Evolutionary conservation across 23 tunicate genomes (phyloP).

Genomic region (Botrylloides violaceus): DNA sequence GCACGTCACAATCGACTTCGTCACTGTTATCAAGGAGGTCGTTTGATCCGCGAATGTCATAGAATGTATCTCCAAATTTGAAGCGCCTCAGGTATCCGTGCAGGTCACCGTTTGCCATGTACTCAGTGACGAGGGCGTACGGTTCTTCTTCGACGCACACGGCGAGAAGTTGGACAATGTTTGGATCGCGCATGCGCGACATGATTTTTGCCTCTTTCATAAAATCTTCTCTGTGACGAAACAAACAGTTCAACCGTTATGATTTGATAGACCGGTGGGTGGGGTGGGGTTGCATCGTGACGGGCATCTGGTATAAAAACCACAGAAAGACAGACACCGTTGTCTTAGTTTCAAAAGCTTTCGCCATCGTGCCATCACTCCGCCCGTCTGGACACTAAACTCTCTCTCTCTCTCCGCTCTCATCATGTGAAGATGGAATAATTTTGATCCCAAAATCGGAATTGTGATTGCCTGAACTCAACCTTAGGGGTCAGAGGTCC

Average conservation of each 20-base stretch:
- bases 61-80: not conserved
- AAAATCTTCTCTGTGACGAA: conserved; percentile 54
- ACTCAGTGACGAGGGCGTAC: conserved; percentile 80
- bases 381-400: no score
- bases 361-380: no score
- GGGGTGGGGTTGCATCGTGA: no score
- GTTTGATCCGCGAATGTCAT: not conserved
- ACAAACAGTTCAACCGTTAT: not conserved
- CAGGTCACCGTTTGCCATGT: conserved; percentile 91
- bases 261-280: no score
- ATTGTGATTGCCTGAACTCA: no score
- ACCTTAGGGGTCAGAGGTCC: no score
- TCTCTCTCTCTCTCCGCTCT: no score
- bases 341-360: no score
- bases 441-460: no score
- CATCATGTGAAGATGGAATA: no score
- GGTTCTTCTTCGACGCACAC: conserved; percentile 65
- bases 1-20: not conserved
- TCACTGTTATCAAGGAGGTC: no score
- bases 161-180: conserved; percentile 82
- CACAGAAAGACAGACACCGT: not conserved
- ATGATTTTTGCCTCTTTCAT: conserved; percentile 75
- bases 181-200: conserved; percentile 50
- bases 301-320: not conserved
- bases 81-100: conserved; percentile 19